A percentile compares a stretch with the other conserved stretches of the same genome.
These are phyloP conservation scores for Heliconius eleuchia DNA, from an alignment of 1,140 invertebrate species.

Conservation along the genomic window DNA sequence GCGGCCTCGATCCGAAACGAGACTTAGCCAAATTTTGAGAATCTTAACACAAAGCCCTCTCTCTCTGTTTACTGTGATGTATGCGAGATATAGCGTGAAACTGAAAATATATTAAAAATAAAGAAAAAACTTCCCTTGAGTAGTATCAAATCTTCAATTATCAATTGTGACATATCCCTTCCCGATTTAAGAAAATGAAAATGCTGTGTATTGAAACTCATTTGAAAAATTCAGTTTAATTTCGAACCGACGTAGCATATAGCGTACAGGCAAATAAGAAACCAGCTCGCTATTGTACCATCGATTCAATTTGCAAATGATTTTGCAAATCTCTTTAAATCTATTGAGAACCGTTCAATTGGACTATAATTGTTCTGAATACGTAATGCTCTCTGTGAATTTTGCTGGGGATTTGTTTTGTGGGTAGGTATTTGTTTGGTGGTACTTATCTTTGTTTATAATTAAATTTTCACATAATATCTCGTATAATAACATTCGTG, in stretches of 20 bases:
- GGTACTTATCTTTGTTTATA: neutral
- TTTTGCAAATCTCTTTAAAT: conserved; percentile 31
- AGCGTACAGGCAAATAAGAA: conserved; percentile 3
- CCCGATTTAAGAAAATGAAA: neutral
- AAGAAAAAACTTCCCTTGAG: no score
- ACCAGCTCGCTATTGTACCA: conserved; percentile 11
- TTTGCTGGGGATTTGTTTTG: conserved; percentile 3
- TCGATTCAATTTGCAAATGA: conserved; percentile 18
- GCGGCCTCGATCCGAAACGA: no score
- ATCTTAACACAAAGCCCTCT: no score
- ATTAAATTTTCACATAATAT: neutral
- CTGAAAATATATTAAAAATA: no score
- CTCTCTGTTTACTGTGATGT: no score
- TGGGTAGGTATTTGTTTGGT: neutral
- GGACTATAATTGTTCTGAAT: conserved; percentile 6
- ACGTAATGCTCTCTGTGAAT: conserved; percentile 1
- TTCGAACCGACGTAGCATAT: neutral
- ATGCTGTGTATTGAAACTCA: neutral
- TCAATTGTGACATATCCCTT: no score
- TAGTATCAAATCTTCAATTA: no score
- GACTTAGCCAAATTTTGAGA: no score
- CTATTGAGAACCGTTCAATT: conserved; percentile 23
- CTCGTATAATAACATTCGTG: no score
- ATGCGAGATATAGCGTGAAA: no score
- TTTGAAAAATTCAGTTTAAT: conserved; percentile 1